Percentiles rank a stretch among this genome's conserved stretches.
Conservation (phyloP, 2,113 vertebrate genomes). For the Sander lucioperca region DNA sequence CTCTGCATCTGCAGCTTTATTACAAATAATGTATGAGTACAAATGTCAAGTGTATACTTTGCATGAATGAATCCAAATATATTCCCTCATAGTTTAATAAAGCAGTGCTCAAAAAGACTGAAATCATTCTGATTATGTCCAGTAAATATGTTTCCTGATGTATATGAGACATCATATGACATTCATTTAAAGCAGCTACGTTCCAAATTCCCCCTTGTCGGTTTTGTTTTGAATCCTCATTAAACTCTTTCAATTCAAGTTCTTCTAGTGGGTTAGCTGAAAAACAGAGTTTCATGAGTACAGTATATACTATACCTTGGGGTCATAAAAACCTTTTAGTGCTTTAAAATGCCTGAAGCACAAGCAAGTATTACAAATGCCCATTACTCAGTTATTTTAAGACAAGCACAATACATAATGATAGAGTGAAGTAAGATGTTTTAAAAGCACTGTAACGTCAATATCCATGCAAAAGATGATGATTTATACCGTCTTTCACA, state of each 20-base stretch:
- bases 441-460: background rate
- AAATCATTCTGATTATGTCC: background rate
- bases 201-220: background rate
- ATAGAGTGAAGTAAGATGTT: background rate
- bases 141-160: background rate
- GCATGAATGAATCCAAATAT: background rate
- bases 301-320: too few species aligned
- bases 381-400: background rate
- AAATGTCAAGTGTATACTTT: background rate
- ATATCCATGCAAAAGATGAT: constrained; percentile 1
- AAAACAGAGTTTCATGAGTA: background rate
- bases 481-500: background rate
- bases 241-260: background rate
- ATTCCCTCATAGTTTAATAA: background rate
- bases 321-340: background rate
- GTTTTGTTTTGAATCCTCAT: background rate
- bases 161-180: background rate
- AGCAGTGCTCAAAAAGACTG: too few species aligned
- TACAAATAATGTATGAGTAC: background rate
- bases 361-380: background rate
- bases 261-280: background rate
- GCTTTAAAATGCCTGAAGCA: background rate
- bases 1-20: background rate
- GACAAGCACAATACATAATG: background rate
- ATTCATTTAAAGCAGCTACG: background rate